Evolutionary conservation across 2,888 invertebrate species (phyloP).

Genomic region (Nipponacmea schrenckii): DNA sequence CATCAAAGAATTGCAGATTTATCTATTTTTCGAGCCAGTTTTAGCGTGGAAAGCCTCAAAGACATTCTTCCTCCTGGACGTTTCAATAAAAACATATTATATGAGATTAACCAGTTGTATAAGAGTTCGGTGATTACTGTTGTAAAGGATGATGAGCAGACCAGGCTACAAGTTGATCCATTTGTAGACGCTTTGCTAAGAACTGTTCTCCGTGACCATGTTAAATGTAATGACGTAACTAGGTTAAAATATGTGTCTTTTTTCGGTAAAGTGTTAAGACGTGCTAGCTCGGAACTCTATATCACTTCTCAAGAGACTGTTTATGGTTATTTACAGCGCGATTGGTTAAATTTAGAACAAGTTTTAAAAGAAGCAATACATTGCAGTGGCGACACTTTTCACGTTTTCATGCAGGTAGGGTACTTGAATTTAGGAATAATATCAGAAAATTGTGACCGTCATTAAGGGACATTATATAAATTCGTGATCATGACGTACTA

Average conservation of each 20-base stretch:
- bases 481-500: no score
- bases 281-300: constrained; percentile 24
- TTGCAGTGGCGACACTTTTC: constrained; percentile 29
- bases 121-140: neutral
- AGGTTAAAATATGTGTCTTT: constrained; percentile 31
- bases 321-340: constrained; percentile 23
- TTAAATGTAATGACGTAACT: constrained; percentile 16
- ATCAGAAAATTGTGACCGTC: neutral
- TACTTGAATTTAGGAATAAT: neutral
- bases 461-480: no score
- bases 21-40: constrained; percentile 16
- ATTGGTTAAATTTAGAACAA: constrained; percentile 28
- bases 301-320: constrained; percentile 23
- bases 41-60: constrained; percentile 5
- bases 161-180: neutral
- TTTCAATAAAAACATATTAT: neutral
- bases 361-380: constrained; percentile 30
- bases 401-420: constrained; percentile 26
- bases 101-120: neutral
- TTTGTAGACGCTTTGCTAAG: neutral
- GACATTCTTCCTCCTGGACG: neutral
- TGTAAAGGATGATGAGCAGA: neutral
- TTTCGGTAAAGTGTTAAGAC: constrained; percentile 24
- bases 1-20: constrained; percentile 12
- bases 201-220: constrained; percentile 6